phyloP scores from a whole-genome alignment of 2,888 invertebrate genomes.

The Nephrocerus scutellatus region DNA sequence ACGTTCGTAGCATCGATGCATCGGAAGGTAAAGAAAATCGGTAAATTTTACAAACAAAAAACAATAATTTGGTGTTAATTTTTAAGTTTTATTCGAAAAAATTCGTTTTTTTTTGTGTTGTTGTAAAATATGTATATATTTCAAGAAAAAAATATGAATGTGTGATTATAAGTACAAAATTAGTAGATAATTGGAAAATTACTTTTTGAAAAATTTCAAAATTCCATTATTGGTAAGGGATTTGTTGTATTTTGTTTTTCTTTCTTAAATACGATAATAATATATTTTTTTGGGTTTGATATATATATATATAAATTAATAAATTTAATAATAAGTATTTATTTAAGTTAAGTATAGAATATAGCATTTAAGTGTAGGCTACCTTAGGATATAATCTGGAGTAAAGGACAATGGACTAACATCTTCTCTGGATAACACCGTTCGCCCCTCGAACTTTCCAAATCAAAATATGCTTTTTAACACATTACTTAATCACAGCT shows the following conservation, averaged over 20 bases:
- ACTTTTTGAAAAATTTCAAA: constrained; percentile 9
- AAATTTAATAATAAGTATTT: constrained; percentile 3
- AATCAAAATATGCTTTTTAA: too few relatives aligned
- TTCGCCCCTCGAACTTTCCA: too few relatives aligned
- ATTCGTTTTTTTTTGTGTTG: constrained; percentile 1
- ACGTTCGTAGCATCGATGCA: constrained; percentile 34
- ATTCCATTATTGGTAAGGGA: constrained; percentile 19
- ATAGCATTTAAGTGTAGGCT: too few relatives aligned
- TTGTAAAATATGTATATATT: not conserved
- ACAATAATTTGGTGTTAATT: constrained; percentile 3
- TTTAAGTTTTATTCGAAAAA: not conserved
- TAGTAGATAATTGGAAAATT: constrained; percentile 12
- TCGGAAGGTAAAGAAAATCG: constrained; percentile 29
- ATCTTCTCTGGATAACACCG: too few relatives aligned
- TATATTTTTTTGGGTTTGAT: not conserved
- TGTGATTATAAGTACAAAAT: constrained; percentile 21
- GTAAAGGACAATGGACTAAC: too few relatives aligned
- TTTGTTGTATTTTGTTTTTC: constrained; percentile 28
- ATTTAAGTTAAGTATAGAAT: too few relatives aligned
- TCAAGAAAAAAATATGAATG: constrained; percentile 27
- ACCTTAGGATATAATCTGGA: too few relatives aligned
- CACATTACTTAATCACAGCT: too few relatives aligned
- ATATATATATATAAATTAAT: constrained; percentile 3
- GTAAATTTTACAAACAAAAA: constrained; percentile 1
- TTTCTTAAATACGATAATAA: not conserved